Conservation (phyloP, 2,888 invertebrate species). For the Ophion slaviceki region DNA sequence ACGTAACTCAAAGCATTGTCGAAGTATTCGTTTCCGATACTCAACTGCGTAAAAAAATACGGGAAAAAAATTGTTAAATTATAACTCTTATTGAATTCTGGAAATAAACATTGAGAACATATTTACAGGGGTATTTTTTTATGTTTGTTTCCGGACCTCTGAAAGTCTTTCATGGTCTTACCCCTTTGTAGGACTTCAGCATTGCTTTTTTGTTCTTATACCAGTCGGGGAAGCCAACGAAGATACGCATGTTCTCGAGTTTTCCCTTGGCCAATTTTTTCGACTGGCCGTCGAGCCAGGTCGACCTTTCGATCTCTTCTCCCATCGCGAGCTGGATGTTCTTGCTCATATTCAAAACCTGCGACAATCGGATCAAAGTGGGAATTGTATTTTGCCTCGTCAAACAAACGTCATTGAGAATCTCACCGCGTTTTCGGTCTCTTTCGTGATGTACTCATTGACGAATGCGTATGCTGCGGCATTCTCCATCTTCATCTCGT, state of each 20-base stretch:
- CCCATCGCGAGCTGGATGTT: conserved; percentile 85
- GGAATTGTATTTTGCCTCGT: not conserved
- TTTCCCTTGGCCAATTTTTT: conserved; percentile 84
- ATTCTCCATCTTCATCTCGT: conserved; percentile 56
- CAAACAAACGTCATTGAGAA: not conserved
- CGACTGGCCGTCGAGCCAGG: conserved; percentile 86
- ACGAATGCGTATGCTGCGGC: conserved; percentile 60
- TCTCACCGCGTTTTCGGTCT: conserved; percentile 53
- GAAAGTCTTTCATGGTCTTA: conserved; percentile 70
- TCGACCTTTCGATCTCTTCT: conserved; percentile 83
- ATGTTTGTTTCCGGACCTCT: not conserved
- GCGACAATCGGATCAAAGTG: not conserved
- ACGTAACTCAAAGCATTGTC: conserved; percentile 62
- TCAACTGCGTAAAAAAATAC: conserved; percentile 42
- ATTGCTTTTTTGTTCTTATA: conserved; percentile 84
- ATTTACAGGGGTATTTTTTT: too few relatives aligned
- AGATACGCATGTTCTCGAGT: conserved; percentile 83
- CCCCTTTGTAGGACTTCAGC: conserved; percentile 84
- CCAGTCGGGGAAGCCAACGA: conserved; percentile 86
- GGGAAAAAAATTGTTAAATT: not conserved
- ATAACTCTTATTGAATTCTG: not conserved
- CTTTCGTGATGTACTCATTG: conserved; percentile 56
- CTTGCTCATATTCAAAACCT: conserved; percentile 78
- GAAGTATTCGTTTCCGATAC: conserved; percentile 60
- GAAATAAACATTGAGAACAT: too few relatives aligned